phyloP scores from a whole-genome alignment of 2,797 vertebrate species.

The Gambelia wislizenii region DNA sequence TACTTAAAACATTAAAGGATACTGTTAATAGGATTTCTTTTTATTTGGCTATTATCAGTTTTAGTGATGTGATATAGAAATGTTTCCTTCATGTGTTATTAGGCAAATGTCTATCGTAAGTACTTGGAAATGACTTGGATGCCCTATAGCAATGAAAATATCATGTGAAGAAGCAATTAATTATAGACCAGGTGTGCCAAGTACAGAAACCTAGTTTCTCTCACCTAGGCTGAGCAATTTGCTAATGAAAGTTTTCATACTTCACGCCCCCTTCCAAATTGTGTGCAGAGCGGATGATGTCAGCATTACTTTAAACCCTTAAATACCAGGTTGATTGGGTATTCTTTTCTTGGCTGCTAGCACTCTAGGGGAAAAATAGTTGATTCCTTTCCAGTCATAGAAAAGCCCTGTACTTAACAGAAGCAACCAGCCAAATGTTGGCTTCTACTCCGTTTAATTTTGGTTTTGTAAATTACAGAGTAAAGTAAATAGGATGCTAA shows the following conservation, averaged over 20 bases:
- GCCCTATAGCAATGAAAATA: not conserved
- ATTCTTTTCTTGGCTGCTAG: conserved; percentile 46
- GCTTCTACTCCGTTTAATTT: conserved; percentile 48
- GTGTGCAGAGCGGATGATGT: conserved; percentile 37
- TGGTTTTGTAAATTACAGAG: conserved; percentile 44
- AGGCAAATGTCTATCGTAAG: not conserved
- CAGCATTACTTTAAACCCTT: conserved; percentile 58
- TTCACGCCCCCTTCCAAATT: not conserved
- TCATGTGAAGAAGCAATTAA: conserved; percentile 26
- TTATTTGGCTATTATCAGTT: not conserved
- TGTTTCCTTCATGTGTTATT: not conserved
- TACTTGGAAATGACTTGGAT: not conserved
- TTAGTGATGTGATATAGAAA: not conserved
- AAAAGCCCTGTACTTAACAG: conserved; percentile 57
- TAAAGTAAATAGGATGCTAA: conserved; percentile 25
- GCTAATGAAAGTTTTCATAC: conserved; percentile 18
- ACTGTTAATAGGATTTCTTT: conserved; percentile 7
- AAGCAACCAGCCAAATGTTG: conserved; percentile 55
- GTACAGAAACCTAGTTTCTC: not conserved
- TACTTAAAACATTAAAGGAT: not conserved
- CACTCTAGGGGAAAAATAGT: conserved; percentile 31
- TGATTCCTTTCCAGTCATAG: conserved; percentile 38
- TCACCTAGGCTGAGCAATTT: conserved; percentile 31
- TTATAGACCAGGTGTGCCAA: conserved; percentile 9
- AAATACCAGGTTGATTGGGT: conserved; percentile 43